These are phyloP conservation scores for Parazoanthus swiftii DNA, from an alignment of 92 coral and sea anemone genomes.

Conservation along the genomic window DNA sequence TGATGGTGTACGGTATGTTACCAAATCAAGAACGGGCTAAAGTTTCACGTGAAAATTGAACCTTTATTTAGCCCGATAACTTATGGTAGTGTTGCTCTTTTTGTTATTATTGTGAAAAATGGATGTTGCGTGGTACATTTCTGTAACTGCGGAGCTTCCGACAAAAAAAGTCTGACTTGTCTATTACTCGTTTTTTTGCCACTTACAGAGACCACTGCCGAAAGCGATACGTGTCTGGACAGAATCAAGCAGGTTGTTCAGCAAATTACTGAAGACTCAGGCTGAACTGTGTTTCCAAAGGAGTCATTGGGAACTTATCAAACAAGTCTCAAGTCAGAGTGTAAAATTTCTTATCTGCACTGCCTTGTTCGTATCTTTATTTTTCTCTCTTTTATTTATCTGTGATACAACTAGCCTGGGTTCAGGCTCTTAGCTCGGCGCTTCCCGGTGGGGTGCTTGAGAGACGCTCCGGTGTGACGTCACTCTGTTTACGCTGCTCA, in stretches of 20 bases:
- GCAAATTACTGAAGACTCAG: conserved; percentile 10
- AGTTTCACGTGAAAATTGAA: background rate
- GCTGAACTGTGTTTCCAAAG: background rate
- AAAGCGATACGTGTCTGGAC: background rate
- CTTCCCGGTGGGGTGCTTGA: no score
- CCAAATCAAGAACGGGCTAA: background rate
- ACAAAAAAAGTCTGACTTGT: background rate
- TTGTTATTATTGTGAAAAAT: background rate
- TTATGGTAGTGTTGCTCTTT: background rate
- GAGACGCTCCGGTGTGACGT: no score
- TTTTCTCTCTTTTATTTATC: no score
- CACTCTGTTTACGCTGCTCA: no score
- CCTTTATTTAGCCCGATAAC: no score
- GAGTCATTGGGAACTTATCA: background rate
- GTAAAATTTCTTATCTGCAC: background rate
- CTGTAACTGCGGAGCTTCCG: background rate
- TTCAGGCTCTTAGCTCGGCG: no score
- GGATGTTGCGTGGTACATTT: no score
- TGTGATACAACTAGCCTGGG: no score
- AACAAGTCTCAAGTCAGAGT: background rate
- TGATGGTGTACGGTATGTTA: background rate
- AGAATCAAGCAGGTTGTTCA: conserved; percentile 24
- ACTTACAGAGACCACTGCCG: background rate
- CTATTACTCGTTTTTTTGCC: background rate
- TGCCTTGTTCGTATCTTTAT: no score